These are phyloP conservation scores for Aplocera efformata DNA, from an alignment of 2,888 invertebrate genomes.

Conservation along the genomic window DNA sequence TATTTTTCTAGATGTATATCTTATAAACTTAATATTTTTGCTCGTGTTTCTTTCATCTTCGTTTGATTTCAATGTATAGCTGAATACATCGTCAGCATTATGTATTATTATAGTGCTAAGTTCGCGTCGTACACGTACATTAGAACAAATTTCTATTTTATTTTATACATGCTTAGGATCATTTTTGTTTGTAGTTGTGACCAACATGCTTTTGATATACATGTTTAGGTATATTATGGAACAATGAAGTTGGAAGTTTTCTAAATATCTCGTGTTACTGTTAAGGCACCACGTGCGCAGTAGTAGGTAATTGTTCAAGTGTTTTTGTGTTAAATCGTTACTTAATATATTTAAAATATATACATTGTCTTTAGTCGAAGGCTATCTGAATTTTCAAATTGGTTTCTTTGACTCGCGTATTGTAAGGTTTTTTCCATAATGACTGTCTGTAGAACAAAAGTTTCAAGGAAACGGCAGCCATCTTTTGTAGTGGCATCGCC, in stretches of 20 bases:
- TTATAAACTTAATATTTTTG: no score
- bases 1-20: no score
- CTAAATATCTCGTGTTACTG: constrained; percentile 17
- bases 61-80: background rate
- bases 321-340: constrained; percentile 10
- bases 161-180: constrained; percentile 1
- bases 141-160: constrained; percentile 20
- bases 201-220: constrained; percentile 7
- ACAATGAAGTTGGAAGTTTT: constrained; percentile 21
- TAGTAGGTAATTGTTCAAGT: constrained; percentile 6
- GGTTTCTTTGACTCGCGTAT: background rate
- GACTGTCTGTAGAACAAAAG: constrained; percentile 25
- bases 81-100: constrained; percentile 9
- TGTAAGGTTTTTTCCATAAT: constrained; percentile 20
- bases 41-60: background rate
- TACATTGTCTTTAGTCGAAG: constrained; percentile 10
- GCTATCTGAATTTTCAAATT: background rate
- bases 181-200: constrained; percentile 3
- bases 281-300: constrained; percentile 17
- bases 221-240: constrained; percentile 10
- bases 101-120: constrained; percentile 4
- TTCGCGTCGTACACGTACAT: constrained; percentile 10
- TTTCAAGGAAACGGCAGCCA: constrained; percentile 28
- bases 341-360: constrained; percentile 11
- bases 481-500: constrained; percentile 33